A percentile compares a stretch with the other conserved stretches of the same genome.
phyloP scores from a whole-genome alignment of 1,140 invertebrate species.

The Drepana arcuata region DNA sequence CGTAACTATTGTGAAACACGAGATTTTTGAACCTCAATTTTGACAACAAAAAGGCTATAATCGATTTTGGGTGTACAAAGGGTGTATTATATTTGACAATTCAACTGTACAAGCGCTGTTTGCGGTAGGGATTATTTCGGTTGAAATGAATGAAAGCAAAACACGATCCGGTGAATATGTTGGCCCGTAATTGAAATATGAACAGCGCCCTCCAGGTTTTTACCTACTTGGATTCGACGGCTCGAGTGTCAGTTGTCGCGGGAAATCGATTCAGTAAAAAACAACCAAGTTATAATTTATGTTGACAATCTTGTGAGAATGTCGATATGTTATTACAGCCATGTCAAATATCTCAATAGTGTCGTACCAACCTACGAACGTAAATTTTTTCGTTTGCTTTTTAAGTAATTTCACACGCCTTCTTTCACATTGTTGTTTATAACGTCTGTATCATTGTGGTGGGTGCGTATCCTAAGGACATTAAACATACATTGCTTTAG shows the following conservation, averaged over 20 bases:
- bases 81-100: constrained; percentile 68
- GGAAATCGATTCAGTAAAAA: no score
- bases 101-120: constrained; percentile 66
- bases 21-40: constrained; percentile 68
- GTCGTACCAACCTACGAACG: no score
- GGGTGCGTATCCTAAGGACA: no score
- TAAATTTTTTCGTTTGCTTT: no score
- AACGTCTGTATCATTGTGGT: no score
- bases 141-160: constrained; percentile 69
- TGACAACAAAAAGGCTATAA: constrained; percentile 71
- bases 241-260: constrained; percentile 32
- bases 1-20: constrained; percentile 66
- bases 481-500: no score
- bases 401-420: no score
- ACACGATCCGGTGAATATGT: constrained; percentile 62
- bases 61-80: constrained; percentile 66
- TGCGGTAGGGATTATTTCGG: constrained; percentile 71
- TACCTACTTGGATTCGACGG: constrained; percentile 18
- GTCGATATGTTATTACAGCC: no score
- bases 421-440: no score
- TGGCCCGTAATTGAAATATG: constrained; percentile 60
- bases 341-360: no score
- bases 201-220: constrained; percentile 46
- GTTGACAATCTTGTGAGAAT: no score
- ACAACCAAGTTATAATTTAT: no score